These are phyloP conservation scores for Cheilosia pagana DNA, from an alignment of 2,888 invertebrate genomes.

Conservation along the genomic window DNA sequence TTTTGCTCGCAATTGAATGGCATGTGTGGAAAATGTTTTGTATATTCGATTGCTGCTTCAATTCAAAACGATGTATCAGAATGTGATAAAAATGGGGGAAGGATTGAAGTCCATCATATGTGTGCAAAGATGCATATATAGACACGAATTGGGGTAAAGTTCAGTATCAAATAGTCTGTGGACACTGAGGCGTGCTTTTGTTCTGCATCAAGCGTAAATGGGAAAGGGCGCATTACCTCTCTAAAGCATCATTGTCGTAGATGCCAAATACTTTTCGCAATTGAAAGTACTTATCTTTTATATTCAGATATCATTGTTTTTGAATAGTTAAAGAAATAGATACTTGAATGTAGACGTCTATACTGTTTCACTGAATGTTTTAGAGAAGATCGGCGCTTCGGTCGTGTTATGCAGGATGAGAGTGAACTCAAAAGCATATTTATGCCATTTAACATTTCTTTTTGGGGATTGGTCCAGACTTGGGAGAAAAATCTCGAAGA, in stretches of 20 bases:
- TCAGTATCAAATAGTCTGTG: slow-evolving; percentile 19
- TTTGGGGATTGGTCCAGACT: no score
- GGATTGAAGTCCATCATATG: slow-evolving; percentile 16
- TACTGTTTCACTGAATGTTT: no score
- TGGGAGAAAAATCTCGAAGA: no score
- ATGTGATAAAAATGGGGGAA: slow-evolving; percentile 18
- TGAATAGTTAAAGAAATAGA: background rate
- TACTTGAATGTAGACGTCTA: no score
- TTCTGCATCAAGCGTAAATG: background rate
- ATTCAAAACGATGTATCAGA: slow-evolving; percentile 44
- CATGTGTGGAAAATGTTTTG: slow-evolving; percentile 42
- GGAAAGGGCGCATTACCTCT: background rate
- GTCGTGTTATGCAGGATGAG: no score
- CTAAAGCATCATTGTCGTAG: background rate
- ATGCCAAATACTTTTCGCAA: background rate
- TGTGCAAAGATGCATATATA: background rate
- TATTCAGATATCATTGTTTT: background rate
- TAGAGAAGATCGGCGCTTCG: no score
- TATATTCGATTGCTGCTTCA: slow-evolving; percentile 23
- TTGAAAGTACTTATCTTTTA: background rate
- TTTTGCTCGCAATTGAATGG: slow-evolving; percentile 53
- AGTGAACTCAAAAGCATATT: no score
- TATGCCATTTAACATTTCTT: no score
- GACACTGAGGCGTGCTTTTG: background rate
- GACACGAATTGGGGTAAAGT: background rate